Conservation (phyloP, 1,140 invertebrate genomes). For the Camponotus vicinus region DNA sequence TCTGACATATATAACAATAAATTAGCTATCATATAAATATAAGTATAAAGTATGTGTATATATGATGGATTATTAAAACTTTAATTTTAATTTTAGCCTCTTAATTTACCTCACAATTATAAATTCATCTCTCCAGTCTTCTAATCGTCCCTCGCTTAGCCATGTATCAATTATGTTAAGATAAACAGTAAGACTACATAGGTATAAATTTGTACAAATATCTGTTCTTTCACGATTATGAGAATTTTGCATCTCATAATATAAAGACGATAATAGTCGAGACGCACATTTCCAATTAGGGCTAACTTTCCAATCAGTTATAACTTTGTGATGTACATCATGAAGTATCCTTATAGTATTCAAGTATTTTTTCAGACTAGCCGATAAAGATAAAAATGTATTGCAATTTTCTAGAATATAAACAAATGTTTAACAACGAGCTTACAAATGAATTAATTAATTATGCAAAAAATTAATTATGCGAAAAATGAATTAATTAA, state of each 20-base stretch:
- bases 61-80: background rate
- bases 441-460: conserved; percentile 28
- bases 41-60: background rate
- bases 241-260: conserved; percentile 83
- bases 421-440: conserved; percentile 45
- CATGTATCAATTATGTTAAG: conserved; percentile 86
- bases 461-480: conserved; percentile 22
- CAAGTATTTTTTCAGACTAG: conserved; percentile 80
- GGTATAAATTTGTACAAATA: conserved; percentile 85
- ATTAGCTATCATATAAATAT: conserved; percentile 33
- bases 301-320: conserved; percentile 78
- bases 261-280: conserved; percentile 83
- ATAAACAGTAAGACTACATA: conserved; percentile 86
- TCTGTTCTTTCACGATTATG: conserved; percentile 83
- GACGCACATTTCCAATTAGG: conserved; percentile 82
- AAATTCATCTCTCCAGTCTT: conserved; percentile 87
- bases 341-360: conserved; percentile 82
- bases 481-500: conserved; percentile 15
- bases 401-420: conserved; percentile 74
- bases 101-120: conserved; percentile 83
- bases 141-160: conserved; percentile 86
- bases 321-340: conserved; percentile 83
- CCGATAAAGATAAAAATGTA: conserved; percentile 84
- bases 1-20: conserved; percentile 50
- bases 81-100: conserved; percentile 5